Base-by-base conservation (phyloP, 2,797 vertebrate genomes). In the Sitta carolinensis region DNA sequence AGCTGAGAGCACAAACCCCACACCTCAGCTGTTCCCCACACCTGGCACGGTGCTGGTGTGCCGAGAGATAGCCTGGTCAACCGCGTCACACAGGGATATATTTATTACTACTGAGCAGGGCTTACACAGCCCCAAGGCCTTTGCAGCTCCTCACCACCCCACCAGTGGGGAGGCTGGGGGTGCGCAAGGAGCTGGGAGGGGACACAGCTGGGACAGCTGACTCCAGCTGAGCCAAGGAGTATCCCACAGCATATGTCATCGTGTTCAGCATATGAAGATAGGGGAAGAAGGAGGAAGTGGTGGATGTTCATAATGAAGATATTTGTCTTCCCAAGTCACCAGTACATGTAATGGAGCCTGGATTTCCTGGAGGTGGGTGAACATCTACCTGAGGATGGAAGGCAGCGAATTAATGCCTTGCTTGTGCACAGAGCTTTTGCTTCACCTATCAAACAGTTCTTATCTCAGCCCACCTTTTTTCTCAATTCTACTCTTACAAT, bases 221-320 rank as follows among this genome's bases (percentile, higher is more conserved):
- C 3, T 25, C 13, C 15, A 30, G 0, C 11, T 57, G 38, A 32
- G 30, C 34, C 9, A 20, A 43, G 9, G 15, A 10, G 2, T 40
- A 17, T 36, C 4, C 34, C 42, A 48, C 2, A 36, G 13, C 17
- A 3, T 10, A 16, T 3, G 25, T 7, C 1, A 0, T 48, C 11
- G 16, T 6, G 29, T 3, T 54, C 23, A 38, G 18, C 26, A 11
- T 16, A n/a, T n/a, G 73, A 47, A 73, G 13, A n/a, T 15, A 4
- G 6, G 4, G 18, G 9, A 84, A 68, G n/a, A 63, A 63, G 26
- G 16, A 81, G 8, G 13, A 75, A 64, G 16, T 23, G 30, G 34
- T 51, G 19, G 8, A 64, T 12, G 10, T 17, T 47, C 25, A 27
- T 4, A 32, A 26, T 7, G n/a, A 51, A 34, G 18, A 9, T 7